Base-by-base conservation (phyloP, 2,888 invertebrate genomes). In the Sturmia bella region DNA sequence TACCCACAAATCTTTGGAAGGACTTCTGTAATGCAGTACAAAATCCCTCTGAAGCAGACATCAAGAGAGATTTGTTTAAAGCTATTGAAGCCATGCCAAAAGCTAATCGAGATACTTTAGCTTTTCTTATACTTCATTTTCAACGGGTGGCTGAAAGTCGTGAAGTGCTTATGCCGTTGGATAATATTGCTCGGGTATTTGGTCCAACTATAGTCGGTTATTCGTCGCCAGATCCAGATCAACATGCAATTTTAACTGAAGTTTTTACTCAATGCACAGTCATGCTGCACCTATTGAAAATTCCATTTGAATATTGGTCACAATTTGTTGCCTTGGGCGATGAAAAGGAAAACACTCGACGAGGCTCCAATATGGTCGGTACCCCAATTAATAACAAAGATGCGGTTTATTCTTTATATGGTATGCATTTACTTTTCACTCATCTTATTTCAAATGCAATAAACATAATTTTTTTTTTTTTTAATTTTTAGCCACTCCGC, bases 131-230 rank as follows among this genome's bases (percentile, higher is more conserved):
- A 85, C 92, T 98, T 78, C 99, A 99, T 91, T 92, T 99, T 85
- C 97, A 97, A 90, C 96, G 98, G 87, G 95, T 98, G 78, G 94
- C 97, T 0, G 94, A 95, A 85, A 94, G 95, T 84, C 93, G 94
- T 0, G 96, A 95, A 64, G 97, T 97, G 85, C 96, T 97, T 92
- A 99, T 99, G 99, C 96, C 97, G 0, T 92, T 94, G 21, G 94
- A 94, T 84, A 99, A 98, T 92, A 92, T 99, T 86, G 94, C 98
- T 0, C 95, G 95, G 88, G 94, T 99, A 37, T 98, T 99, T 91
- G 99, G 96, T 0, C 99, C 99, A 1, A 98, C 98, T 9, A 93
- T 99, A 64, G 95, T 99, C 21, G 99, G 99, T 0, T 97, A 96
- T 88, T 96, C 96, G 13, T 94, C 94, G 0, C 91, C 93, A 0